Conservation (phyloP, 2,113 vertebrate genomes). For the Planiliza haematocheilus region DNA sequence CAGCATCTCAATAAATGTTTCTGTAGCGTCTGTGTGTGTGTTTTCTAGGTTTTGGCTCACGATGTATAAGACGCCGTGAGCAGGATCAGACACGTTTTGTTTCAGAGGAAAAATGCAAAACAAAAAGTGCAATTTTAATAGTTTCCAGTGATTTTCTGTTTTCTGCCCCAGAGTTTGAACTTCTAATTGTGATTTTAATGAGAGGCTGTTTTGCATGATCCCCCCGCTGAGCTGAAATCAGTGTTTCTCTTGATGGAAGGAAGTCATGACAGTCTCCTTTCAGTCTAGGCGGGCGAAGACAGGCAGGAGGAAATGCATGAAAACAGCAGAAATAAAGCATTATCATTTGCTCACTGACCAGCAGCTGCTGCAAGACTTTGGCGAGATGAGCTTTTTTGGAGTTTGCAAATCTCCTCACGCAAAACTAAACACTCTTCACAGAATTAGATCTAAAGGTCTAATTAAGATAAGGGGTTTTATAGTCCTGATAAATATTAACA, state of each 20-base stretch:
- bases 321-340: neutral
- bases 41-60: too few relatives aligned
- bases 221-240: slow-evolving; percentile 56
- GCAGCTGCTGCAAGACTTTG: neutral
- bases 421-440: neutral
- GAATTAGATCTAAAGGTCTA: too few relatives aligned
- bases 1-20: neutral
- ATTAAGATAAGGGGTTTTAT: too few relatives aligned
- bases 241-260: slow-evolving; percentile 41
- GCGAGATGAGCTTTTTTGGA: neutral
- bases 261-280: slow-evolving; percentile 39
- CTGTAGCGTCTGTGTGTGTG: too few relatives aligned
- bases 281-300: neutral
- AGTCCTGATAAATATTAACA: too few relatives aligned
- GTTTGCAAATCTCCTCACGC: neutral
- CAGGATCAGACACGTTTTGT: neutral
- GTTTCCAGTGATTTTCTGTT: slow-evolving; percentile 42
- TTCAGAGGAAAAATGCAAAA: slow-evolving; percentile 35
- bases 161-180: slow-evolving; percentile 33
- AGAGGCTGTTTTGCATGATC: slow-evolving; percentile 64
- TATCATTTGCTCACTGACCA: neutral
- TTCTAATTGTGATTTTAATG: slow-evolving; percentile 64
- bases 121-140: slow-evolving; percentile 35
- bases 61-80: neutral
- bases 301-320: neutral